These are phyloP conservation scores for Herminia tarsipennalis DNA, from an alignment of 2,888 invertebrate species.

Conservation along the genomic window DNA sequence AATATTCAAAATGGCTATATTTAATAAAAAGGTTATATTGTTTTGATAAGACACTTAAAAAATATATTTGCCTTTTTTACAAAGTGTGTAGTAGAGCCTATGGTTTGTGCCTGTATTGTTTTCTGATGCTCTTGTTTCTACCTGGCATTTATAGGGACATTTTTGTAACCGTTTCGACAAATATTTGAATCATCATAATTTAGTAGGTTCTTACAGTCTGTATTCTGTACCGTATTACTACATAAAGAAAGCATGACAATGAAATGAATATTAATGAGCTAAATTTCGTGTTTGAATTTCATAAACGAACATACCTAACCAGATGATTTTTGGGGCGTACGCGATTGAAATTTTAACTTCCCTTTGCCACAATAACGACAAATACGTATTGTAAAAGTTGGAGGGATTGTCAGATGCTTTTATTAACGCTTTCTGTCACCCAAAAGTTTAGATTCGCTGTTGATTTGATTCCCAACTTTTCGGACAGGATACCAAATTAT, in stretches of 20 bases:
- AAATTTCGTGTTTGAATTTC: neutral
- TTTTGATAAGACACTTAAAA: conserved; percentile 15
- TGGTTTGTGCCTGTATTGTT: no score
- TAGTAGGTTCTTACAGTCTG: no score
- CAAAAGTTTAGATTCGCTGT: conserved; percentile 30
- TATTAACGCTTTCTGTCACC: conserved; percentile 23
- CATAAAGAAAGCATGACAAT: neutral
- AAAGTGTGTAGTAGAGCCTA: no score
- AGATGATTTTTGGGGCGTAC: conserved; percentile 11
- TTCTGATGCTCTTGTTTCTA: no score
- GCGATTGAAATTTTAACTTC: conserved; percentile 20
- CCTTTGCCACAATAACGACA: conserved; percentile 25
- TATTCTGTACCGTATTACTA: neutral
- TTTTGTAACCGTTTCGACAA: no score
- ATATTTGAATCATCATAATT: no score
- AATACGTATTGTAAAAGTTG: conserved; percentile 39
- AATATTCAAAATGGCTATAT: conserved; percentile 24
- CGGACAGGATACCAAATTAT: conserved; percentile 10
- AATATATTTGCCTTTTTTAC: neutral
- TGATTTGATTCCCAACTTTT: conserved; percentile 36
- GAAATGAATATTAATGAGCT: neutral
- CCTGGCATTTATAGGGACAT: no score
- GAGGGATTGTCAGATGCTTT: conserved; percentile 24
- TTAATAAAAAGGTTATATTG: conserved; percentile 28
- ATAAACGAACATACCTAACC: neutral